Evolutionary conservation across 2,113 vertebrate species (phyloP).

Genomic region (Thunnus thynnus): DNA sequence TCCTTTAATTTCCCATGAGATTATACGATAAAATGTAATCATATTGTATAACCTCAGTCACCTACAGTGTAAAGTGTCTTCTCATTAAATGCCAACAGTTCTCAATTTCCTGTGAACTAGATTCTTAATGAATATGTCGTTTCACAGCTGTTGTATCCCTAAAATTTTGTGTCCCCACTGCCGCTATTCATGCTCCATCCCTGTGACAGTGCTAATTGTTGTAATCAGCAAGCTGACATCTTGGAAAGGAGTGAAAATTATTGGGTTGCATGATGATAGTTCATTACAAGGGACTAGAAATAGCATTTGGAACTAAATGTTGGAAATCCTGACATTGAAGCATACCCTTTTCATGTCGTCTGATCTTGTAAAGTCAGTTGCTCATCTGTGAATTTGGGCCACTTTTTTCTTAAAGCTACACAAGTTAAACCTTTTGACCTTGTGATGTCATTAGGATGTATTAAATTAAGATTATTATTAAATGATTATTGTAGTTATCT

Average conservation of each 20-base stretch:
- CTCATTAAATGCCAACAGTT: conserved; percentile 31
- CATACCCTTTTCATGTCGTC: not conserved
- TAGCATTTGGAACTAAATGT: conserved; percentile 29
- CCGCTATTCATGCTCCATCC: conserved; percentile 9
- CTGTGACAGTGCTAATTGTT: conserved; percentile 55
- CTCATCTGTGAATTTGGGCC: not conserved
- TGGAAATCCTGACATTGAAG: conserved; percentile 23
- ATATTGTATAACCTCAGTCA: conserved; percentile 11
- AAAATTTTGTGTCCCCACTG: not conserved
- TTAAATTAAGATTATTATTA: no score
- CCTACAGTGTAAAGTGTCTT: conserved; percentile 45
- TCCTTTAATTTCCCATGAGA: conserved; percentile 64
- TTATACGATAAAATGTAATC: conserved; percentile 21
- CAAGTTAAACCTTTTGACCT: not conserved
- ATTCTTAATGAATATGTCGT: conserved; percentile 24
- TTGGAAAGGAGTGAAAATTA: conserved; percentile 23
- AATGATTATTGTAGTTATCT: no score
- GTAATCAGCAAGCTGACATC: conserved; percentile 51
- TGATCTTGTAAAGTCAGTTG: not conserved
- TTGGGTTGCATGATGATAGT: conserved; percentile 37
- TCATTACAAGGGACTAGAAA: conserved; percentile 35
- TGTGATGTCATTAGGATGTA: not conserved
- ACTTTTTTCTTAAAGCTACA: not conserved
- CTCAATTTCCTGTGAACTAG: conserved; percentile 43
- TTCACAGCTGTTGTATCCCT: conserved; percentile 42